Conservation (phyloP, 2,888 invertebrate species). For the Hirtodrosophila histrioides region DNA sequence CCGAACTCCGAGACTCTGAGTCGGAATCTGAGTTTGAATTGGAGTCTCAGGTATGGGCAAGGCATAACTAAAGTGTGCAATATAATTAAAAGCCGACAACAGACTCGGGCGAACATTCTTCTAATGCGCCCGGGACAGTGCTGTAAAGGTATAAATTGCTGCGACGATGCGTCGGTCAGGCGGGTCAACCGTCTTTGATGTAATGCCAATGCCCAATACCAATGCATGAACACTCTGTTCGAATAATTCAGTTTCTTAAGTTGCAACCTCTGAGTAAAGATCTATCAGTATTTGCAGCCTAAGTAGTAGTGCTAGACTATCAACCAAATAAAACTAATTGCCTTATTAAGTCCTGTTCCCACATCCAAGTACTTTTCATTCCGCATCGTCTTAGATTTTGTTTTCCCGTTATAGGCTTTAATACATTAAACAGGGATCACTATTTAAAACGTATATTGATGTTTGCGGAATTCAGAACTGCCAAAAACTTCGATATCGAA, state of each 20-base stretch:
- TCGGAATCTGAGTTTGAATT: conserved; percentile 30
- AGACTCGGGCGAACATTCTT: conserved; percentile 67
- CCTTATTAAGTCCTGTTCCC: too few species aligned
- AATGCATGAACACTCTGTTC: conserved; percentile 11
- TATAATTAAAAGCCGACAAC: conserved; percentile 83
- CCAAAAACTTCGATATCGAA: too few species aligned
- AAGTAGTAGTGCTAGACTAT: too few species aligned
- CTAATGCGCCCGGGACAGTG: conserved; percentile 68
- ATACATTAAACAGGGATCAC: too few species aligned
- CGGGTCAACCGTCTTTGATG: conserved; percentile 67
- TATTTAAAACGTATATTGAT: too few species aligned
- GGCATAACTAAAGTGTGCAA: conserved; percentile 82
- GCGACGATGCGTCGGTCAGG: conserved; percentile 26
- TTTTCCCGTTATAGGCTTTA: too few species aligned
- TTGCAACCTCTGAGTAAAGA: conserved; percentile 3
- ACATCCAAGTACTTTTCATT: too few species aligned
- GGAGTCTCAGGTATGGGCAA: conserved; percentile 41
- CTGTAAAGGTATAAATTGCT: conserved; percentile 73
- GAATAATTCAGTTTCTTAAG: background rate
- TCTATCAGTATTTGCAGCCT: background rate
- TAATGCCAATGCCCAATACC: conserved; percentile 40
- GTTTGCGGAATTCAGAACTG: too few species aligned
- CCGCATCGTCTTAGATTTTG: too few species aligned
- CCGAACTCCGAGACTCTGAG: conserved; percentile 10
- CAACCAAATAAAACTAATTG: too few species aligned